These are phyloP conservation scores for Thecophora atra DNA, from an alignment of 2,888 invertebrate species.

Conservation along the genomic window DNA sequence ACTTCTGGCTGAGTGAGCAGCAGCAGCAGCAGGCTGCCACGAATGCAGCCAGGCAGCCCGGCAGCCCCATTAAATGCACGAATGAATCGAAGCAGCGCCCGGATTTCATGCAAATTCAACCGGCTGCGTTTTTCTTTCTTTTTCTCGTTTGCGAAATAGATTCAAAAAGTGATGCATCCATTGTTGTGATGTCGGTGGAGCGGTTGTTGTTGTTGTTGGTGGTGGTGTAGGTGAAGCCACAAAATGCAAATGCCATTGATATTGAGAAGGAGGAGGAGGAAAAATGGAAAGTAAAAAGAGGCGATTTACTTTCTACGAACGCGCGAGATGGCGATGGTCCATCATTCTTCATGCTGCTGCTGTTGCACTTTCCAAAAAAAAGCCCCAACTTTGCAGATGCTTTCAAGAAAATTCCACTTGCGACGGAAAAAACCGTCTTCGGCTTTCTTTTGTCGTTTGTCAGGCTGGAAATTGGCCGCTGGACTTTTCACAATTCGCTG, in stretches of 20 bases:
- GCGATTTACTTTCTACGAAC: constrained; percentile 26
- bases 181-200: constrained; percentile 24
- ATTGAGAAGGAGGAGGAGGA: constrained; percentile 42
- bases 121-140: constrained; percentile 8
- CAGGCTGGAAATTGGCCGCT: neutral
- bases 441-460: neutral
- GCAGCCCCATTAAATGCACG: constrained; percentile 47
- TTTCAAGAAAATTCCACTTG: constrained; percentile 26
- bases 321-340: constrained; percentile 2
- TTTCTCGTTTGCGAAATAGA: constrained; percentile 24
- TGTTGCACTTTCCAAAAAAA: constrained; percentile 55
- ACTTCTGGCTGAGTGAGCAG: constrained; percentile 16
- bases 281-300: constrained; percentile 32
- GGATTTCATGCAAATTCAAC: constrained; percentile 30
- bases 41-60: too few species aligned
- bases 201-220: constrained; percentile 23
- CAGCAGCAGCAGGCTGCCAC: too few species aligned
- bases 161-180: constrained; percentile 24
- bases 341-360: constrained; percentile 34
- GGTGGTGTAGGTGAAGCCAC: constrained; percentile 40
- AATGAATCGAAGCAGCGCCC: constrained; percentile 39
- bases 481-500: too few species aligned
- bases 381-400: too few species aligned
- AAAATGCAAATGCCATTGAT: constrained; percentile 40
- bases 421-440: neutral